Conservation (phyloP, 2,113 vertebrate species). For the Mellivora capensis region DNA sequence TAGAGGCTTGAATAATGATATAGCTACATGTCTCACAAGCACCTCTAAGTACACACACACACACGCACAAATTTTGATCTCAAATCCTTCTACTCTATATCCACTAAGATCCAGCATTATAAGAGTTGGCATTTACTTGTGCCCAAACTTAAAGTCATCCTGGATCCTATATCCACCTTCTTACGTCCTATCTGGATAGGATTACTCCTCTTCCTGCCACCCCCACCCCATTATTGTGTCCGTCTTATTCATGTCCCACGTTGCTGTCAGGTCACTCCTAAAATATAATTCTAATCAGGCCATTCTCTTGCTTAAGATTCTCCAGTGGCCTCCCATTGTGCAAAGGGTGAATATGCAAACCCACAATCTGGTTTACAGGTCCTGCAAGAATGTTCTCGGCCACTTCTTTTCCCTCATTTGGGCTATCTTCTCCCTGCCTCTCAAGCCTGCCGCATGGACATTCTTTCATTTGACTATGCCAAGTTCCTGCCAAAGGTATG, state of each 20-base stretch:
- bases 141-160: background rate
- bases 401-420: background rate
- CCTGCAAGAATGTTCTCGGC: fast-evolving
- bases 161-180: background rate
- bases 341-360: fast-evolving
- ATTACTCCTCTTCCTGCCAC: background rate
- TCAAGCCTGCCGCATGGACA: background rate
- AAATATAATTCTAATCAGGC: background rate
- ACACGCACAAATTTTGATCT: background rate
- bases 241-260: background rate
- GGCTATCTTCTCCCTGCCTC: background rate
- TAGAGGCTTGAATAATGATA: background rate
- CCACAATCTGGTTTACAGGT: fast-evolving
- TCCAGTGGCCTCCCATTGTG: background rate
- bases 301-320: background rate
- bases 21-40: background rate
- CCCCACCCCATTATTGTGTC: fast-evolving
- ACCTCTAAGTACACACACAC: background rate
- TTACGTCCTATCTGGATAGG: background rate
- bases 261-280: background rate
- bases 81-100: background rate
- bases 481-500: background rate
- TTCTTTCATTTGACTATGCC: background rate
- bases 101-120: background rate
- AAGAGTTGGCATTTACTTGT: background rate